phyloP scores from a whole-genome alignment of 2,888 invertebrate genomes.

The Limnephilus rhombicus region DNA sequence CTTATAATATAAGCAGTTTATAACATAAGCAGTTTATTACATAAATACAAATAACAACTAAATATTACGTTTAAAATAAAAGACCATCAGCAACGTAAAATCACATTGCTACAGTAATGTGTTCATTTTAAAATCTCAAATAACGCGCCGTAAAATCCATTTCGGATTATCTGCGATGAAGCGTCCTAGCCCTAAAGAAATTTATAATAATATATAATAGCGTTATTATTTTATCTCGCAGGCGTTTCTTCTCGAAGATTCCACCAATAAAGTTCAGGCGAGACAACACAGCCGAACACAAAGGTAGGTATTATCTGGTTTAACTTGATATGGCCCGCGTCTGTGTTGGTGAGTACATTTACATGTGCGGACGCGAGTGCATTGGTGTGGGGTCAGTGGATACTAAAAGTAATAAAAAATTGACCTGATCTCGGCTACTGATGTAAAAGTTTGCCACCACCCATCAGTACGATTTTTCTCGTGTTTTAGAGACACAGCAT shows the following conservation, averaged over 20 bases:
- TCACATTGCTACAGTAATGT: background rate
- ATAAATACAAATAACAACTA: no score
- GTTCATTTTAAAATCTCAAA: background rate
- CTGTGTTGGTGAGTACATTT: slow-evolving; percentile 24
- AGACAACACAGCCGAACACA: slow-evolving; percentile 44
- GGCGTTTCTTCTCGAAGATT: slow-evolving; percentile 41
- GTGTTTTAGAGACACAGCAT: background rate
- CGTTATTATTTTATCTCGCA: slow-evolving; percentile 11
- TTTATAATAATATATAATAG: background rate
- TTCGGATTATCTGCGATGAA: background rate
- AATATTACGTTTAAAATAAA: no score
- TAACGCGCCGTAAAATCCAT: background rate
- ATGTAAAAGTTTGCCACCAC: background rate
- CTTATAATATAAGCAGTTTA: no score
- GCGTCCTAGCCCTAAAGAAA: background rate
- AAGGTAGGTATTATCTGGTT: slow-evolving; percentile 49
- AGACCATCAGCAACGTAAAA: no score
- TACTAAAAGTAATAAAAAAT: slow-evolving; percentile 45
- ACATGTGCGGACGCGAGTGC: background rate
- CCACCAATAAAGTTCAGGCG: slow-evolving; percentile 57
- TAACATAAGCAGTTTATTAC: no score
- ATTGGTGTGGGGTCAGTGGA: slow-evolving; percentile 26
- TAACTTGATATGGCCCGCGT: slow-evolving; percentile 16
- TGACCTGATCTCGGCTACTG: slow-evolving; percentile 48
- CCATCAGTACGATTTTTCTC: background rate